Conservation (phyloP, 1,140 invertebrate genomes). For the Pararge aegeria region DNA sequence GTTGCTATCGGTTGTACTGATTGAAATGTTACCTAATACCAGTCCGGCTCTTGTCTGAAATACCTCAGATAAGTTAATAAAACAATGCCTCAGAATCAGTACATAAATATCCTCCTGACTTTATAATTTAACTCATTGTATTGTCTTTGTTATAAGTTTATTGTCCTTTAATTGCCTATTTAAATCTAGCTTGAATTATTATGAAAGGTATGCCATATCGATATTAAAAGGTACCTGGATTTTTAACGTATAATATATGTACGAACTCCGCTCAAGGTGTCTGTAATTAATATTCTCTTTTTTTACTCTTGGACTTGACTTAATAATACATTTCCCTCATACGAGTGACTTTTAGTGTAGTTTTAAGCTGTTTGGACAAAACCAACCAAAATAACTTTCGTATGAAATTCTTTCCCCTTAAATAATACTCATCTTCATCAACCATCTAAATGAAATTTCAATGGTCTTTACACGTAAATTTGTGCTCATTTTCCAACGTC, state of each 20-base stretch:
- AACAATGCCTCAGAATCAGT: constrained; percentile 22
- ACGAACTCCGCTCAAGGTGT: too few relatives aligned
- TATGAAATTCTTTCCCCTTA: too few relatives aligned
- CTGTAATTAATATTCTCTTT: too few relatives aligned
- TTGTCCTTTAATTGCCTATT: not conserved
- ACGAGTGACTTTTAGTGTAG: too few relatives aligned
- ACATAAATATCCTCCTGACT: constrained; percentile 24
- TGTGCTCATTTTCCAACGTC: too few relatives aligned
- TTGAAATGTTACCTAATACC: constrained; percentile 28
- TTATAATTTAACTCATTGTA: constrained; percentile 9
- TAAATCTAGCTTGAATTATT: not conserved
- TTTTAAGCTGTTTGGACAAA: too few relatives aligned
- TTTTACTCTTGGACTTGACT: too few relatives aligned
- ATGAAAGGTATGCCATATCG: not conserved
- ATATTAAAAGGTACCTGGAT: not conserved
- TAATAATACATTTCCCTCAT: too few relatives aligned
- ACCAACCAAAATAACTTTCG: too few relatives aligned
- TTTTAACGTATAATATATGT: not conserved
- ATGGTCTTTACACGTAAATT: too few relatives aligned
- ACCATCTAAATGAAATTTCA: too few relatives aligned
- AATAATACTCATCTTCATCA: too few relatives aligned
- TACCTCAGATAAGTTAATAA: constrained; percentile 26
- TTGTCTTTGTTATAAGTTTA: not conserved
- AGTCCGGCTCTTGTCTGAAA: constrained; percentile 22
- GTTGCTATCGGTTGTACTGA: constrained; percentile 16